phyloP scores from a whole-genome alignment of 2,113 vertebrate genomes.

The Vulpes ferrilata region DNA sequence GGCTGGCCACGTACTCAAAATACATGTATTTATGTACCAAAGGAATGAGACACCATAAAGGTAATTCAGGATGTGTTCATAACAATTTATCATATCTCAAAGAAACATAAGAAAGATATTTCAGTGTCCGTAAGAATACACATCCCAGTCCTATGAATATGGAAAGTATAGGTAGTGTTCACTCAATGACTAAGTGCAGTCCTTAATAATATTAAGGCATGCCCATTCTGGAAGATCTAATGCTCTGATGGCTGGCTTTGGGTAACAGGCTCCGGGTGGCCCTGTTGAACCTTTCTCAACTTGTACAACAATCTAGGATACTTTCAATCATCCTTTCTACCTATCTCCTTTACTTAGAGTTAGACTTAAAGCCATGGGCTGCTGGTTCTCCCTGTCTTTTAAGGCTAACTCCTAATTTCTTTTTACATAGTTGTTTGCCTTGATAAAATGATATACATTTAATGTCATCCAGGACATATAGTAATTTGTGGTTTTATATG shows the following conservation, averaged over 20 bases:
- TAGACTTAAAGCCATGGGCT: neutral
- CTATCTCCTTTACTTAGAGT: neutral
- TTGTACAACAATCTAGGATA: neutral
- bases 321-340: neutral
- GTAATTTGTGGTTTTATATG: neutral
- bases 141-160: neutral
- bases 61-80: neutral
- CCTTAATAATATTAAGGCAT: rapidly evolving
- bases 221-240: neutral
- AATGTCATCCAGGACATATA: neutral
- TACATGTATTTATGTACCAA: neutral
- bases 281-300: neutral
- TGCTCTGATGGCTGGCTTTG: neutral
- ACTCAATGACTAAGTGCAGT: neutral
- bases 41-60: neutral
- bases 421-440: neutral
- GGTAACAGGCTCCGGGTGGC: neutral
- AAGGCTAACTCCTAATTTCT: neutral
- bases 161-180: neutral
- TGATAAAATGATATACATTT: neutral
- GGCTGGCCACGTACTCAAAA: neutral
- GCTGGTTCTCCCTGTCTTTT: neutral
- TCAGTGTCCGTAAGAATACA: neutral
- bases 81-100: neutral
- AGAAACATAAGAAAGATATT: neutral